Conservation (phyloP, 2,113 vertebrate species). For the Urocynchramus pylzowi region DNA sequence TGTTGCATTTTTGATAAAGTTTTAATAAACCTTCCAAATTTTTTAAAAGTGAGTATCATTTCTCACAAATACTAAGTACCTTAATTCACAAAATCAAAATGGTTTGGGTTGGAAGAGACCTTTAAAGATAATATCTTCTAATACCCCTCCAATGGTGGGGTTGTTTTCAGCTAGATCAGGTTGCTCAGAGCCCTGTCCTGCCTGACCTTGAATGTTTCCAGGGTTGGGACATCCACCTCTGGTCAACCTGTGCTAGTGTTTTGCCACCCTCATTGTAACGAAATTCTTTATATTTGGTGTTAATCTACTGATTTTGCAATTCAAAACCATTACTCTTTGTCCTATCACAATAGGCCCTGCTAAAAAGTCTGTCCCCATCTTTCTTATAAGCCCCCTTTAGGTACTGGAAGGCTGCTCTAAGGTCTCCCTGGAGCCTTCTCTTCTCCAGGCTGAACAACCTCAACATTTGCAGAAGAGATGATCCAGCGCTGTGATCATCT, state of each 20-base stretch:
- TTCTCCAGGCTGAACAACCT: neutral
- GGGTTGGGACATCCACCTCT: neutral
- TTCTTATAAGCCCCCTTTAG: neutral
- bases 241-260: neutral
- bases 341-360: rapidly evolving
- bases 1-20: too few relatives aligned
- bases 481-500: neutral
- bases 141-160: neutral
- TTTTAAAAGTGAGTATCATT: too few relatives aligned
- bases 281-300: neutral
- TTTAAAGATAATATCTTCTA: neutral
- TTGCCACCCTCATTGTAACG: neutral
- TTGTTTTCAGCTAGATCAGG: neutral
- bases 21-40: too few relatives aligned
- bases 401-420: neutral
- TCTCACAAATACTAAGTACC: too few relatives aligned
- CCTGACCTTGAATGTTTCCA: neutral
- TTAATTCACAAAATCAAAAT: neutral
- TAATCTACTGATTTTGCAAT: neutral
- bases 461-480: rapidly evolving
- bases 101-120: neutral
- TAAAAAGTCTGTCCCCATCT: neutral
- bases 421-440: neutral
- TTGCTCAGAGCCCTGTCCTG: neutral
- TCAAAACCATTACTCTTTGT: neutral